Conservation (phyloP, 2,888 invertebrate genomes). For the Orchesellides sinensis region DNA sequence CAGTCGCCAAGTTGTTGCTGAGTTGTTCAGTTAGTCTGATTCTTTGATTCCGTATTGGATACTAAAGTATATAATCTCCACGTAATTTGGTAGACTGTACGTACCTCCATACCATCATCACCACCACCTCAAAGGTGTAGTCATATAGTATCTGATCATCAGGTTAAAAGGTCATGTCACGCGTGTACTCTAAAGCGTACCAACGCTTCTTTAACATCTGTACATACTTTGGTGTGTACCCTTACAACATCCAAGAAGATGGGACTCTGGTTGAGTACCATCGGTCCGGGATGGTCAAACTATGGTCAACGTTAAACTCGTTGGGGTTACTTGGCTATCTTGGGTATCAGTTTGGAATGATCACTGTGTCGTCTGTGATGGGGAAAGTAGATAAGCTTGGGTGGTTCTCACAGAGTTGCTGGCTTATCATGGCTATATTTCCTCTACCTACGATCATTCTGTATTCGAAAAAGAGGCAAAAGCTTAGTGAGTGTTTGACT, state of each 20-base stretch:
- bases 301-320: conserved; percentile 70
- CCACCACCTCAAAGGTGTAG: no score
- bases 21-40: neutral
- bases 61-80: no score
- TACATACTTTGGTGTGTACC: conserved; percentile 71
- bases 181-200: conserved; percentile 69
- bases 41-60: neutral
- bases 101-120: no score
- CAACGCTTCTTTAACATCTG: conserved; percentile 71
- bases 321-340: conserved; percentile 67
- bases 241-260: conserved; percentile 72
- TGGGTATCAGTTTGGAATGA: conserved; percentile 73
- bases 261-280: conserved; percentile 74
- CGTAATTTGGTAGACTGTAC: no score
- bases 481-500: conserved; percentile 72
- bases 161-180: no score
- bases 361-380: conserved; percentile 71
- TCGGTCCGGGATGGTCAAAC: conserved; percentile 68
- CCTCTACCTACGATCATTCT: conserved; percentile 71
- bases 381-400: conserved; percentile 73
- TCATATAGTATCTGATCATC: no score
- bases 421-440: conserved; percentile 74
- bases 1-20: conserved; percentile 1
- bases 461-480: conserved; percentile 72
- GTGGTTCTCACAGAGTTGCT: conserved; percentile 73